Conservation (phyloP, 2,888 invertebrate species). For the Resseliella maxima region DNA sequence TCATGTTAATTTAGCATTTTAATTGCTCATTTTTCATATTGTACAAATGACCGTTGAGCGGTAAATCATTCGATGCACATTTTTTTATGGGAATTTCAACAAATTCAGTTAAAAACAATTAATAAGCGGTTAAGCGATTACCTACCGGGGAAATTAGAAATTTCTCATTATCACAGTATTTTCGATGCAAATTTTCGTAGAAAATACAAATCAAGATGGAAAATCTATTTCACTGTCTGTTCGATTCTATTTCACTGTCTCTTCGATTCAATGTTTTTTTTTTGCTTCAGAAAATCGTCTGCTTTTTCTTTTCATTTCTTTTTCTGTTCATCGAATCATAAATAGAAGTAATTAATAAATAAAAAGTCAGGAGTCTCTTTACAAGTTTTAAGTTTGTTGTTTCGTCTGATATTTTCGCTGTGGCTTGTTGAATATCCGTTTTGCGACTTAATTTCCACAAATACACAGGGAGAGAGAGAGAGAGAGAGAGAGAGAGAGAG, state of each 20-base stretch:
- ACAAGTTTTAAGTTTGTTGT: not conserved
- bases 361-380: constrained; percentile 26
- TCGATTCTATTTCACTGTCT: no score
- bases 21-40: constrained; percentile 46
- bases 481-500: no score
- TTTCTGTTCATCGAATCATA: not conserved
- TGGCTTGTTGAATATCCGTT: not conserved
- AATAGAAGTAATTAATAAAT: constrained; percentile 13
- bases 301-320: constrained; percentile 5
- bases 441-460: not conserved
- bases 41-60: not conserved
- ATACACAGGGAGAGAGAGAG: no score
- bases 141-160: constrained; percentile 12
- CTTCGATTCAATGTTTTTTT: not conserved
- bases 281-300: not conserved
- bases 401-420: not conserved
- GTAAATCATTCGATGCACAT: not conserved
- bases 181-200: constrained; percentile 31
- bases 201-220: not conserved
- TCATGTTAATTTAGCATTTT: constrained; percentile 48
- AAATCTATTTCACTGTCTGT: constrained; percentile 19
- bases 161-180: constrained; percentile 26
- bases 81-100: constrained; percentile 33
- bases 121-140: constrained; percentile 19
- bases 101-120: constrained; percentile 44